phyloP scores from a whole-genome alignment of 2,113 vertebrate species.

The Seriola rivoliana region DNA sequence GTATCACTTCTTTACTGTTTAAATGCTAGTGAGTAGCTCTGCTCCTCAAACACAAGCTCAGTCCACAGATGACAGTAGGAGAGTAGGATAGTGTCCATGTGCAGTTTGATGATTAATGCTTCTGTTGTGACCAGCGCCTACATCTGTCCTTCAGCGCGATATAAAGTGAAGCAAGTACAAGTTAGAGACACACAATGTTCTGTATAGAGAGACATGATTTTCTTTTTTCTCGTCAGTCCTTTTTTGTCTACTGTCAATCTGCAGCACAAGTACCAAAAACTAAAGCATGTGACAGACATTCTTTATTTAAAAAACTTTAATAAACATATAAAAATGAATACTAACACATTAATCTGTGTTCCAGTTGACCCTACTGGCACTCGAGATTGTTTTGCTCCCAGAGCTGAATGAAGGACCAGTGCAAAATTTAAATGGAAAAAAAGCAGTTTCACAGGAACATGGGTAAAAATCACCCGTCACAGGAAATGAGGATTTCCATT shows the following conservation, averaged over 20 bases:
- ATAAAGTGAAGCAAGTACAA: slow-evolving; percentile 24
- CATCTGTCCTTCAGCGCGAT: slow-evolving; percentile 6
- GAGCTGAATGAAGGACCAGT: slow-evolving; percentile 66
- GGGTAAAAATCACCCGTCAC: slow-evolving; percentile 76
- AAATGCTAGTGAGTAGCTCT: not conserved
- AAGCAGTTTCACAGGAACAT: slow-evolving; percentile 54
- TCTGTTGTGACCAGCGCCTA: not conserved
- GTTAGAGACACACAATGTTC: slow-evolving; percentile 15
- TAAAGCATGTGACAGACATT: not conserved
- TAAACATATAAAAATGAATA: no score
- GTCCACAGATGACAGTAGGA: slow-evolving; percentile 6
- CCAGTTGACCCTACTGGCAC: slow-evolving; percentile 41
- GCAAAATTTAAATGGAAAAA: slow-evolving; percentile 65
- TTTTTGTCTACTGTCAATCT: slow-evolving; percentile 10
- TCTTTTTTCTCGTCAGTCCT: slow-evolving; percentile 21
- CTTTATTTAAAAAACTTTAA: not conserved
- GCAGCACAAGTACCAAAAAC: not conserved
- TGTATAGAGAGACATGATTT: slow-evolving; percentile 20
- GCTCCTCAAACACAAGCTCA: slow-evolving; percentile 25
- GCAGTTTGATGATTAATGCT: slow-evolving; percentile 30
- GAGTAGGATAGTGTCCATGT: slow-evolving; percentile 13
- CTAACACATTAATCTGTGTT: slow-evolving; percentile 17
- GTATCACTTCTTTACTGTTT: slow-evolving; percentile 8
- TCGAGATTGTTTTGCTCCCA: slow-evolving; percentile 68
- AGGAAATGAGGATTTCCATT: slow-evolving; percentile 81